Conservation (phyloP, 1,140 invertebrate genomes). For the Holcopasites calliopsidis region DNA sequence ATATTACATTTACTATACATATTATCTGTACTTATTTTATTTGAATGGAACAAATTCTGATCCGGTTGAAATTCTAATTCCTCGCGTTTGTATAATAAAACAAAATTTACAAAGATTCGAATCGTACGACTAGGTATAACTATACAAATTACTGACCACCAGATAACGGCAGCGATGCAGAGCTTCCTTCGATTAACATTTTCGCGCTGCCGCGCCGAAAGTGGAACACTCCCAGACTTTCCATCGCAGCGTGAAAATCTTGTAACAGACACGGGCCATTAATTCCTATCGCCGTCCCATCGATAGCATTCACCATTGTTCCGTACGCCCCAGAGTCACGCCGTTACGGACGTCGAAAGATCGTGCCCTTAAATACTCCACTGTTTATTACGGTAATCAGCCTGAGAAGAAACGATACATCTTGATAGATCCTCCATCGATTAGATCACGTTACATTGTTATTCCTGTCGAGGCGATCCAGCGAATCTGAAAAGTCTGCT, state of each 20-base stretch:
- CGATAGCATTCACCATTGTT: slow-evolving; percentile 23
- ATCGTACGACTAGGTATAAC: too few relatives aligned
- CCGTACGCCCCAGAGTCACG: not conserved
- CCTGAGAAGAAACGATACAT: not conserved
- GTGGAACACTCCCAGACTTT: not conserved
- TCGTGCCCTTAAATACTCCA: slow-evolving; percentile 3
- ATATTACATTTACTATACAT: too few relatives aligned
- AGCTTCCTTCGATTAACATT: not conserved
- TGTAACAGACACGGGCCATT: slow-evolving; percentile 11
- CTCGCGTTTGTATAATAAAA: too few relatives aligned
- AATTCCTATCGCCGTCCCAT: slow-evolving; percentile 20
- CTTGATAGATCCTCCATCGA: not conserved
- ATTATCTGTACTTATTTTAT: too few relatives aligned
- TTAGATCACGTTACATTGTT: not conserved
- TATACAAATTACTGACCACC: too few relatives aligned
- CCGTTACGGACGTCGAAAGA: not conserved
- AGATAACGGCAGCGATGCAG: too few relatives aligned
- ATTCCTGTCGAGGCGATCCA: too few relatives aligned
- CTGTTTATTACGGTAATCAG: slow-evolving; percentile 9
- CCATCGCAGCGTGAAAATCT: slow-evolving; percentile 1
- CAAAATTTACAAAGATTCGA: too few relatives aligned
- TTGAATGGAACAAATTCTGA: too few relatives aligned
- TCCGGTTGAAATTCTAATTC: too few relatives aligned
- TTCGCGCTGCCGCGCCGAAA: not conserved
- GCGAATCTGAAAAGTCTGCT: too few relatives aligned